Base-by-base conservation (phyloP, 2,888 invertebrate genomes). In the Pedicia rivosa region DNA sequence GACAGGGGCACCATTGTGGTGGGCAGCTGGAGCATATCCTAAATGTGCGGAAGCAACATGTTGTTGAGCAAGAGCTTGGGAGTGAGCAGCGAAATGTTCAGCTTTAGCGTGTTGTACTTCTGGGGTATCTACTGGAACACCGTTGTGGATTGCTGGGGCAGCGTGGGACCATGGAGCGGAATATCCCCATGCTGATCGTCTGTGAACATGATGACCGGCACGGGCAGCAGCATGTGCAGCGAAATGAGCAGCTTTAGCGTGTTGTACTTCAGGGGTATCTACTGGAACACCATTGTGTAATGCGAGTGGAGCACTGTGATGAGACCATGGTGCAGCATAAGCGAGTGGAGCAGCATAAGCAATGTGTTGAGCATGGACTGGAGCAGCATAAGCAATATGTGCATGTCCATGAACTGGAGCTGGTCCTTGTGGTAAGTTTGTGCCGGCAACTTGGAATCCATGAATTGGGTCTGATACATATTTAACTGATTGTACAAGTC, bases 401-500 rank as follows among this genome's bases (percentile, higher is more conserved):
- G 55, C 53, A n/a, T 51, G 46, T 9, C 39, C 30, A 20, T 42
- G 44, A 27, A 43, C 43, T 22, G 46, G 40, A 9, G 61, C 59
- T 2, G 74, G 72, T 25, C 72, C 66, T 45, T 65, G 59, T 2
- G 75, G 74, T 42, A 76, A 55, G 54, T 76, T 75, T 9, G 72
- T 72, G 27, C 72, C 75, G 10, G 70, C 61, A 8, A 74, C 74
- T 51, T 74, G 64, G 55, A 77, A 76, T 30, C 76, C 76, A 48
- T 70, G 62, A 2, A 63, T 59, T 25, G 63, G 59, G 58, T 76
- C 75, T 5, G 75, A 68, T 16, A 71, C 62, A 50, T 76, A 76
- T 40, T 70, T 66, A 15, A 75, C 73, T 24, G 70, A 70, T 52
- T 76, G 76, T 8, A 74, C 53, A 38, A 70, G 59, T 3, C 75